Base-by-base conservation (phyloP, 2,797 vertebrate genomes). In the Petrocephalus schoutedeni region DNA sequence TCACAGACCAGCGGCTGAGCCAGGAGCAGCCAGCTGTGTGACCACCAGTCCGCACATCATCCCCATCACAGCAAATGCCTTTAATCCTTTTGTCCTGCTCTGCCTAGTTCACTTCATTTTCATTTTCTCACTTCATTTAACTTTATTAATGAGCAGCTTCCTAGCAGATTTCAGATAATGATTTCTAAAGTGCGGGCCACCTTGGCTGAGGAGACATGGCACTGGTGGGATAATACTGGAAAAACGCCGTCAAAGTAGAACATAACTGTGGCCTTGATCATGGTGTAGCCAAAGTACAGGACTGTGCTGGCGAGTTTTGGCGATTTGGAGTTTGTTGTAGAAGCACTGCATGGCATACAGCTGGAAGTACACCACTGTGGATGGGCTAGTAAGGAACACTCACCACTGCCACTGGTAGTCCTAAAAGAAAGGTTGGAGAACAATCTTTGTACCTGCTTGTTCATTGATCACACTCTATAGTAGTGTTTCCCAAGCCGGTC, bases 391-490 rank as follows among this genome's bases (percentile, higher is more conserved):
- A 49, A 99, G 96, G 93, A 99, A 98, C 0, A 97, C 98, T 9
- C 97, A 97, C 98, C 98, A 98, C 89, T 98, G 97, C 98, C 98
- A 99, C 67, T 98, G 97, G 89, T 98, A 99, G 91, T 98, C 97
- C 98, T 98, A 89, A 16, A 61, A 5, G 49, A 80, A 1, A 16
- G 51, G 51, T 80, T 21, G 61, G 3, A 80, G 21, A 51, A 71
- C 49, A 54, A 61, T 21, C 6, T 19, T 53, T 10, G 21, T 10
- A 58, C 14, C 85, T 36, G 85, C 3, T 3, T 36, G 49, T 9
- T n/a, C 14, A 23, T 45, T 6, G 36, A 14, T 1, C 16, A 41
- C 0, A 88, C 71, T 51, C 49, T 51, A 51, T 51, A 51, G 4
- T 4, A 51, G 49, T 51, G 49, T 51, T 51, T 51, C 49, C 49